phyloP scores from a whole-genome alignment of 1,140 invertebrate genomes.

The Drosophila mauritiana region DNA sequence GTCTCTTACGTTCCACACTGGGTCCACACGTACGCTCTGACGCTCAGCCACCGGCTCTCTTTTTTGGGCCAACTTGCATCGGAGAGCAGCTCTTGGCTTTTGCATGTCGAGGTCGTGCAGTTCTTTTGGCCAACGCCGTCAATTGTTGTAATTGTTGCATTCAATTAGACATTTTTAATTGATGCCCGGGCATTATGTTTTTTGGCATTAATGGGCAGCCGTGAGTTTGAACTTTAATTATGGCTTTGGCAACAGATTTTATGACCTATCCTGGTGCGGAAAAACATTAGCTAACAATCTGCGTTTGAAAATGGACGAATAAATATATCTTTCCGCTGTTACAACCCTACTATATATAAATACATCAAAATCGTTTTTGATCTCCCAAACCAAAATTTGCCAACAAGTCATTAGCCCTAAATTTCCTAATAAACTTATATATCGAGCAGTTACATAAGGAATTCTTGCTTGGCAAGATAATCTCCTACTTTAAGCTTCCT shows the following conservation, averaged over 20 bases:
- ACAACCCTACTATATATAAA: not conserved
- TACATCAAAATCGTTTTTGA: no score
- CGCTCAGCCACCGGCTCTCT: conserved; percentile 11
- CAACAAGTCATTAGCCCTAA: no score
- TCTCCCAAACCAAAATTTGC: no score
- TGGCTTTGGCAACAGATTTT: conserved; percentile 50
- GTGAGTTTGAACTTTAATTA: conserved; percentile 80
- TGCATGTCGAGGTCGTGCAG: conserved; percentile 77
- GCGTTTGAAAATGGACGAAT: not conserved
- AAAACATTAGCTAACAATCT: no score
- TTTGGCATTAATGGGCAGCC: conserved; percentile 51
- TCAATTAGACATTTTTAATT: conserved; percentile 75
- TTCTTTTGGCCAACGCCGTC: conserved; percentile 44
- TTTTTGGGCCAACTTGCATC: conserved; percentile 50
- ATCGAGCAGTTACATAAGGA: no score
- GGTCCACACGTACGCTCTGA: not conserved
- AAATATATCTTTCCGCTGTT: not conserved
- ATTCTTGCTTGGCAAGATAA: not conserved
- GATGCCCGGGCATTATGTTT: conserved; percentile 54
- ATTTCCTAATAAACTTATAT: no score
- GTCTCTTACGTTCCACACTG: conserved; percentile 4
- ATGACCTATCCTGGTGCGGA: conserved; percentile 23
- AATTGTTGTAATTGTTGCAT: conserved; percentile 65
- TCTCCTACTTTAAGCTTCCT: no score
- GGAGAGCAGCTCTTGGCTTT: conserved; percentile 43